Evolutionary conservation across 2,888 invertebrate species (phyloP).

Genomic region (Drosophila barbarae): DNA sequence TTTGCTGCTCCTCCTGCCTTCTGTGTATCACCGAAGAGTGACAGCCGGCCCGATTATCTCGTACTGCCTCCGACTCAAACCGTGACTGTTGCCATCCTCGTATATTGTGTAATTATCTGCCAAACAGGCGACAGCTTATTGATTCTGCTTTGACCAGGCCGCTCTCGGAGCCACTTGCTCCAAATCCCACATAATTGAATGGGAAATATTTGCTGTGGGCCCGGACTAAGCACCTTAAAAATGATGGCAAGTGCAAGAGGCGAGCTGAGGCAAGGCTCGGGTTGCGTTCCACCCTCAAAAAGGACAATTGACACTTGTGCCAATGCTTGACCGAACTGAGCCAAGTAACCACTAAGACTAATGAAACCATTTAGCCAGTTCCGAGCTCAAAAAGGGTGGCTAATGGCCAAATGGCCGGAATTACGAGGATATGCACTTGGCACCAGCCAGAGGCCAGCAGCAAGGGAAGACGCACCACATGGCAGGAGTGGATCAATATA

Average conservation of each 20-base stretch:
- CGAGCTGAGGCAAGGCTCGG: constrained; percentile 11
- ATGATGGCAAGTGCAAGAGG: constrained; percentile 45
- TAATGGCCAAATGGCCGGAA: constrained; percentile 25
- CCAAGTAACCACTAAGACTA: constrained; percentile 67
- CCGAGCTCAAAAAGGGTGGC: constrained; percentile 42
- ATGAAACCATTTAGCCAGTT: constrained; percentile 69
- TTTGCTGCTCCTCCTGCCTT: background rate
- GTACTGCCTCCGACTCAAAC: constrained; percentile 23
- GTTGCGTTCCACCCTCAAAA: constrained; percentile 55
- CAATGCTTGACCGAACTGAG: constrained; percentile 53
- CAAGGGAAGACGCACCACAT: constrained; percentile 11
- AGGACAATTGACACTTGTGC: constrained; percentile 68
- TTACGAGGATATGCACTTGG: constrained; percentile 48
- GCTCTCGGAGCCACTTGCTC: constrained; percentile 38
- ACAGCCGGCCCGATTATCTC: constrained; percentile 41
- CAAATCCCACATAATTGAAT: constrained; percentile 66
- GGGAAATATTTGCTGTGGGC: constrained; percentile 12
- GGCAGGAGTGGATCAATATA: constrained; percentile 56
- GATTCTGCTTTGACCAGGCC: constrained; percentile 36
- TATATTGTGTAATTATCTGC: constrained; percentile 56
- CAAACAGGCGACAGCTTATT: constrained; percentile 44
- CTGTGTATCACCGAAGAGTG: constrained; percentile 26
- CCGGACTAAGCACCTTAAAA: constrained; percentile 5
- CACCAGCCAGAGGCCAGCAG: constrained; percentile 5
- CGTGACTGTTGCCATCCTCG: constrained; percentile 23